Base-by-base conservation (phyloP, 2,888 invertebrate species). In the Auanema sp. region DNA sequence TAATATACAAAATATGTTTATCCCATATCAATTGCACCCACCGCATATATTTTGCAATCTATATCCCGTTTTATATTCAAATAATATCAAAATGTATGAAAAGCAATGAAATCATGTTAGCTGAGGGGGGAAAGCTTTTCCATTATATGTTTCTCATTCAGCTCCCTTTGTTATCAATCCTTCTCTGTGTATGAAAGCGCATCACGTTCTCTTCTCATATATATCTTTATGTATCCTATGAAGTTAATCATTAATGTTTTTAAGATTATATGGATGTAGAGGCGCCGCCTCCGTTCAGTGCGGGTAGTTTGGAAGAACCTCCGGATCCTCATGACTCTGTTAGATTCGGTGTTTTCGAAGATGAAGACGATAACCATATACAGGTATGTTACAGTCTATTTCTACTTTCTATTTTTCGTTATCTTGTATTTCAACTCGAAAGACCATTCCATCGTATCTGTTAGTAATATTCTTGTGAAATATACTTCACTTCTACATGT, bases 231-330 rank as follows among this genome's bases (percentile, higher is more conserved):
- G n/a, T 33, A 33, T 33, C 8, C 33, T 5, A 5, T 33, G 8
- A 33, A 3, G 33, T 8, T 33, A 3, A 5, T 8, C 8, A 33
- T 33, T 33, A 33, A 33, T 33, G 33, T 33, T 33, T 33, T 33
- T 33, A 33, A 33, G 33, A 33, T 25, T 24, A 43, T n/a, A 60
- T 60, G 60, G 60, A 60, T 21, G 53, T 42, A 18, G 60, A 60
- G 54, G 43, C 42, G n/a, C 60, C 60, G n/a, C 60, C 60, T 12
- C 60, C 60, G n/a, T 24, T 60, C n/a, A 47, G 54, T 25, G 33
- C 33, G 33, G 54, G 55, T 16, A 40, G 43, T 25, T 54, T 60
- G 33, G 60, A 54, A 25, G 21, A 54, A 16, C 50, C 53, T 5
- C 47, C 47, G 10, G 47, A 47, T 47, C 16, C 21, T 21, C 16